Conservation (phyloP, 2,797 vertebrate genomes). For the Rhinella marina region DNA sequence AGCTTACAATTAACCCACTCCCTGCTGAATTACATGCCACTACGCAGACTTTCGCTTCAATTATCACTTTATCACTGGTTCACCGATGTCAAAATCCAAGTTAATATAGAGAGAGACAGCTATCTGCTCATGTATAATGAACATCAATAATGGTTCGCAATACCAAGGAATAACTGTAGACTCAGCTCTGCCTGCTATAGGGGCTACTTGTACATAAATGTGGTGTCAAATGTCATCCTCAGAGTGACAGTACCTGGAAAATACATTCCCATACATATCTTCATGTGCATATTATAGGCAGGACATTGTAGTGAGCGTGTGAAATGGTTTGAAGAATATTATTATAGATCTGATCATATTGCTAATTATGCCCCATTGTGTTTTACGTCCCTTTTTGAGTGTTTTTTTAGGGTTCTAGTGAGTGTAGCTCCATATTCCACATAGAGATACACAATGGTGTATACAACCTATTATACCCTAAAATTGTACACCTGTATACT, state of each 20-base stretch:
- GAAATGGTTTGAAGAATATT: too few relatives aligned
- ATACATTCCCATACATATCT: neutral
- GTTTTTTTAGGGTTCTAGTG: neutral
- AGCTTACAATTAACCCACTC: slow-evolving; percentile 38
- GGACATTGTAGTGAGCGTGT: neutral
- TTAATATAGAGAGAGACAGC: neutral
- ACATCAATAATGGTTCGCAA: neutral
- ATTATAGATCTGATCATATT: neutral
- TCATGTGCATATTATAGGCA: neutral
- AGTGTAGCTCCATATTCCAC: too few relatives aligned
- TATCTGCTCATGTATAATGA: neutral
- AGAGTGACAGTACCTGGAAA: neutral
- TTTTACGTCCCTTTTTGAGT: neutral
- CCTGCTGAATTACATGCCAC: neutral
- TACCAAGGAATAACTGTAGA: neutral
- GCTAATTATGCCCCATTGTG: neutral
- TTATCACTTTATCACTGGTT: neutral
- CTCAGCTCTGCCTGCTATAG: neutral
- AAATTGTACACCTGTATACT: neutral
- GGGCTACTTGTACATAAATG: neutral
- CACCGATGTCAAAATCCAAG: neutral
- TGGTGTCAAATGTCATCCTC: neutral
- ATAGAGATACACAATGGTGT: too few relatives aligned
- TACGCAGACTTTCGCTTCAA: neutral
- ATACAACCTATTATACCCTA: neutral